Base-by-base conservation (phyloP, 2,797 vertebrate genomes). In the Arremon brunneinucha region DNA sequence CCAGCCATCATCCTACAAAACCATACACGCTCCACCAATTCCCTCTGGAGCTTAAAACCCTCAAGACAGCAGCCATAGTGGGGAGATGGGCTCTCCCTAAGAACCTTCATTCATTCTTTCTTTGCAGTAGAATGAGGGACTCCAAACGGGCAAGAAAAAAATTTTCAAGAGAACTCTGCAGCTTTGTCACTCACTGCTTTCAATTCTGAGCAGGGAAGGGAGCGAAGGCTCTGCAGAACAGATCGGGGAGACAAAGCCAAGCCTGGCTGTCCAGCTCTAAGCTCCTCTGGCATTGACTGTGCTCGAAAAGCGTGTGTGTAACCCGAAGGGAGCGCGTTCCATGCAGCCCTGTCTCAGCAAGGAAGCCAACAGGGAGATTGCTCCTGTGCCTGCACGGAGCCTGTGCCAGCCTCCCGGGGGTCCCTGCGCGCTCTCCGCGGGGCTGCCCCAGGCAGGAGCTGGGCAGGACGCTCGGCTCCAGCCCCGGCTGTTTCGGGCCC, bases 61-160 rank as follows among this genome's bases (percentile, higher is more conserved):
- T 43, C 57, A 43, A 3, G 5, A 62, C 8, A 53, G 63, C 44
- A 82, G 49, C 26, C 0, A 1, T 3, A 44, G 21, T 0, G 1
- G 28, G 27, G 37, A 77, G 37, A 83, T 2, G 4, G 49, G 39
- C n/a, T 77, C 4, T 7, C 19, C 32, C 6, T 19, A 23, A 67
- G 9, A 82, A n/a, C 18, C 32, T 60, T 23, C 34, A 21, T 49
- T 85, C 2, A 1, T 53, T 80, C n/a, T 6, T 62, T 59, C 34
- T 49, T 78, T 2, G 1, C 35, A 15, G 49, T 21, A 83, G 22
- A 75, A 62, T 16, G 55, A 55, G 9, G 28, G 50, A 83, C 35
- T 53, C n/a, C 32, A 34, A 59, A 69, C 0, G 1, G 68, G 1
- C 9, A 64, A 44, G 22, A 28, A 75, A 85, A 56, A 24, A 8